Conservation (phyloP, 92 coral and sea anemone species). For the Chrysogorgia sp. region DNA sequence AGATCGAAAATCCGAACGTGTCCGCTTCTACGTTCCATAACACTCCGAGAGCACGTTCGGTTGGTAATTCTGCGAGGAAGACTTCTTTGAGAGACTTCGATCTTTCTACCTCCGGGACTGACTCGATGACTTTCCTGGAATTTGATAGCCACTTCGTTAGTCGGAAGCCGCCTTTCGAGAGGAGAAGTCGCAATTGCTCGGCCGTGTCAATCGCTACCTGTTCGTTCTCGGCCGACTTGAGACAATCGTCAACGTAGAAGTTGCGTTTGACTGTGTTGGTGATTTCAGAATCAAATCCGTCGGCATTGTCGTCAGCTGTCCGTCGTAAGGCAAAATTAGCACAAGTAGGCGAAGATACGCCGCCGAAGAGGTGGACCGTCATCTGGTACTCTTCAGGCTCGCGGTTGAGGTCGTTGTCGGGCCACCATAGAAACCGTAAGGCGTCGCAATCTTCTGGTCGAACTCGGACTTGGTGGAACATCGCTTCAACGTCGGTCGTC, state of each 20-base stretch:
- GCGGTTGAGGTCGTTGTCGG: constrained; percentile 20
- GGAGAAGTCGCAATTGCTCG: constrained; percentile 20
- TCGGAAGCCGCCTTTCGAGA: constrained; percentile 32
- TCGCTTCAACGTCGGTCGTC: constrained; percentile 15
- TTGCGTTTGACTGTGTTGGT: constrained; percentile 38
- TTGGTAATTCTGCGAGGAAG: constrained; percentile 5
- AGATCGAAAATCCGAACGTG: neutral
- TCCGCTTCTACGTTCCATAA: constrained; percentile 26
- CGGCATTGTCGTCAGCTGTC: constrained; percentile 14
- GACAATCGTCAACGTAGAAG: constrained; percentile 45
- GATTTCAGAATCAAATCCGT: constrained; percentile 1
- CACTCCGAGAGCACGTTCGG: constrained; percentile 39
- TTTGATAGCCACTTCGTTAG: constrained; percentile 37
- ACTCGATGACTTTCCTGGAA: constrained; percentile 22
- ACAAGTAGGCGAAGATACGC: constrained; percentile 13
- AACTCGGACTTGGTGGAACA: constrained; percentile 36
- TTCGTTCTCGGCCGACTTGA: constrained; percentile 32
- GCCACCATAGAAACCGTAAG: constrained; percentile 42
- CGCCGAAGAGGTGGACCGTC: constrained; percentile 30
- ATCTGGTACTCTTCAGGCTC: constrained; percentile 23
- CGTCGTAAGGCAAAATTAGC: constrained; percentile 31
- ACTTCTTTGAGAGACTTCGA: constrained; percentile 7
- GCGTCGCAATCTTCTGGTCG: constrained; percentile 16
- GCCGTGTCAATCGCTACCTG: constrained; percentile 26
- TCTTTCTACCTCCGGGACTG: constrained; percentile 25